These are phyloP conservation scores for Eumerus sabulonum DNA, from an alignment of 2,888 invertebrate genomes.

Conservation along the genomic window DNA sequence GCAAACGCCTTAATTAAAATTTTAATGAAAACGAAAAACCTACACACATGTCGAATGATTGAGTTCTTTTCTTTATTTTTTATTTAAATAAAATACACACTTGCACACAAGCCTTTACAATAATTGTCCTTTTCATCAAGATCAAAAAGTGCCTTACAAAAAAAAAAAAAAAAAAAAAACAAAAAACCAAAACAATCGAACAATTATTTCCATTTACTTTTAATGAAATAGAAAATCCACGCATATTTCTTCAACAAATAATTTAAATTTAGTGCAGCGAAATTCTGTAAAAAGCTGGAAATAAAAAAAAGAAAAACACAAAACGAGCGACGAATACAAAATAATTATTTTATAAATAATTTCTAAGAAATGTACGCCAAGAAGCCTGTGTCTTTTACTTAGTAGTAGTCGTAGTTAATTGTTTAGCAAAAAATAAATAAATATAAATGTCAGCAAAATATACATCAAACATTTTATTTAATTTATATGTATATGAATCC, in stretches of 20 bases:
- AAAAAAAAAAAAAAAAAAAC: too few relatives aligned
- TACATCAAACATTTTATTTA: slow-evolving; percentile 43
- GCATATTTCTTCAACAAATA: slow-evolving; percentile 37
- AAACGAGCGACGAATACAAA: slow-evolving; percentile 8
- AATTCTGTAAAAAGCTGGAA: slow-evolving; percentile 68
- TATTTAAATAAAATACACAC: slow-evolving; percentile 18
- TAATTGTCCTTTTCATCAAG: slow-evolving; percentile 8
- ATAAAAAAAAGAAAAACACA: slow-evolving; percentile 38
- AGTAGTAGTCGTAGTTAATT: slow-evolving; percentile 71
- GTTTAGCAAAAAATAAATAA: slow-evolving; percentile 54
- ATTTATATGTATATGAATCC: slow-evolving; percentile 55
- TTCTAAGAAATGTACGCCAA: slow-evolving; percentile 67
- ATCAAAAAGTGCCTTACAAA: slow-evolving; percentile 64
- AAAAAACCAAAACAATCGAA: too few relatives aligned
- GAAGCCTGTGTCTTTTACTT: slow-evolving; percentile 71
- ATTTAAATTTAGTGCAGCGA: slow-evolving; percentile 24
- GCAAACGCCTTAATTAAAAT: background rate
- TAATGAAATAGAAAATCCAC: slow-evolving; percentile 28
- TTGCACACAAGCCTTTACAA: slow-evolving; percentile 22
- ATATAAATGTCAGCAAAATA: slow-evolving; percentile 14
- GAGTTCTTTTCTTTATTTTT: too few relatives aligned
- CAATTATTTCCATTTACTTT: slow-evolving; percentile 12
- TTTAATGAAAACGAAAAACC: slow-evolving; percentile 19
- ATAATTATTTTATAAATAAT: slow-evolving; percentile 57
- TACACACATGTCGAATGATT: background rate